These are phyloP conservation scores for Xanthostigma xanthostigma DNA, from an alignment of 2,888 invertebrate genomes.

Conservation along the genomic window DNA sequence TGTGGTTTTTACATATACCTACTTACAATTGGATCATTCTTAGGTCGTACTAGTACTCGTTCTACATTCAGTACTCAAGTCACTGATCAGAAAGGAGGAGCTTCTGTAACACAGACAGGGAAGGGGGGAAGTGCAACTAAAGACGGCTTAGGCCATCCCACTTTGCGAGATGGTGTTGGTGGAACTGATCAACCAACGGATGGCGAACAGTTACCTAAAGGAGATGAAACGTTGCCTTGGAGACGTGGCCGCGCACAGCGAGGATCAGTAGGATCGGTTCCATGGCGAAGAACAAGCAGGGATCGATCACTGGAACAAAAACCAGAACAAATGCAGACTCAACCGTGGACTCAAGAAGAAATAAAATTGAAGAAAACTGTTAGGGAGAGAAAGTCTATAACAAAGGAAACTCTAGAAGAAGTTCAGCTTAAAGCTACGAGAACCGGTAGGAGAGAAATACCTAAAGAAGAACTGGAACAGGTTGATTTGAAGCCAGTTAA, in stretches of 20 bases:
- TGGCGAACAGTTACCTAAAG: slow-evolving; percentile 31
- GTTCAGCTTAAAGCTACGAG: slow-evolving; percentile 41
- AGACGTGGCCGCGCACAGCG: slow-evolving; percentile 19
- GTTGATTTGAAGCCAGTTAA: slow-evolving; percentile 17
- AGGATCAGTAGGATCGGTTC: slow-evolving; percentile 4
- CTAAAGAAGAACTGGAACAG: slow-evolving; percentile 19
- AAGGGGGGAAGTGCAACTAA: too few species aligned
- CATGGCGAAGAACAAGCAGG: slow-evolving; percentile 22
- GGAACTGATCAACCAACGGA: slow-evolving; percentile 23
- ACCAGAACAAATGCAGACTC: slow-evolving; percentile 21
- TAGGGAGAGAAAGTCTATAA: slow-evolving; percentile 23
- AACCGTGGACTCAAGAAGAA: slow-evolving; percentile 44
- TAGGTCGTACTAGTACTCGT: too few species aligned
- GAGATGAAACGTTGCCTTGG: slow-evolving; percentile 41
- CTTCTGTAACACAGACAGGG: too few species aligned
- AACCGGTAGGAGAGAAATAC: slow-evolving; percentile 21
- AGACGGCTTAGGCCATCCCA: background rate
- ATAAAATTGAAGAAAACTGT: slow-evolving; percentile 35
- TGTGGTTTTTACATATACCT: too few species aligned
- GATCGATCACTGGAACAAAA: slow-evolving; percentile 33
- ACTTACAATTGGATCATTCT: too few species aligned
- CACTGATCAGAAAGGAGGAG: too few species aligned
- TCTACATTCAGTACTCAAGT: too few species aligned
- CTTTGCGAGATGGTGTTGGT: slow-evolving; percentile 10
- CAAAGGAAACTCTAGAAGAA: slow-evolving; percentile 26